Evolutionary conservation across 2,888 invertebrate species (phyloP), one percentile per base, ranked within the genome.

Genomic region (Macaria liturata): DNA sequence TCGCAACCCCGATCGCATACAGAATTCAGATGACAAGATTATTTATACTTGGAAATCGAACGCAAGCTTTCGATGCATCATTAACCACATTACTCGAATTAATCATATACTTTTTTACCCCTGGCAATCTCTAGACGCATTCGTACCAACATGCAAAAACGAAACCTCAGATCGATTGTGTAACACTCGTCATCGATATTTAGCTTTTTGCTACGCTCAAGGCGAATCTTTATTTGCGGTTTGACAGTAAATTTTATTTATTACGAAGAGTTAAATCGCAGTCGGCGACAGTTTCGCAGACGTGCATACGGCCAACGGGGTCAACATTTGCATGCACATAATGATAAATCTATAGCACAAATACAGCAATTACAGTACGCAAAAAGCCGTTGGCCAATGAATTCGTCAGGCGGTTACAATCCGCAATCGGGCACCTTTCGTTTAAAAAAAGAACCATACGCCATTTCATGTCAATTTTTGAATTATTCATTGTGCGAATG

Each of bases 391-490:
- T 85, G 88, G 67, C 89, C 91, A 89, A 91, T 91, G 91, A 91
- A 91, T 90, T 91, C 91, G 91, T 91, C 91, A 91, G 90, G 83
- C 90, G 90, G 90, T 91, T 91, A 90, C 91, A 91, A 89, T 90
- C 86, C 90, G 91, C 91, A 91, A 91, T 91, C 91, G 91, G 88
- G 90, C 91, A 91, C 91, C 91, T 91, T 91, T 89, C 87, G 85
- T 88, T 89, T 80, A 87, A 89, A 90, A 90, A 91, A 91, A 89
- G 88, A 88, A 88, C 89, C 89, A 90, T 91, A 91, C 91, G 91
- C 91, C 90, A 91, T 91, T 91, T 91, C 91, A 91, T 91, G 91
- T 91, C 91, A 91, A 90, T 90, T 91, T 90, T 88, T 91, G 91
- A 91, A 91, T 91, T 88, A 91, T 91, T 91, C 91, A 91, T 91